Percentiles rank a stretch among this genome's conserved stretches.
These are phyloP conservation scores for Lota lota DNA, from an alignment of 2,113 vertebrate species.

Conservation along the genomic window DNA sequence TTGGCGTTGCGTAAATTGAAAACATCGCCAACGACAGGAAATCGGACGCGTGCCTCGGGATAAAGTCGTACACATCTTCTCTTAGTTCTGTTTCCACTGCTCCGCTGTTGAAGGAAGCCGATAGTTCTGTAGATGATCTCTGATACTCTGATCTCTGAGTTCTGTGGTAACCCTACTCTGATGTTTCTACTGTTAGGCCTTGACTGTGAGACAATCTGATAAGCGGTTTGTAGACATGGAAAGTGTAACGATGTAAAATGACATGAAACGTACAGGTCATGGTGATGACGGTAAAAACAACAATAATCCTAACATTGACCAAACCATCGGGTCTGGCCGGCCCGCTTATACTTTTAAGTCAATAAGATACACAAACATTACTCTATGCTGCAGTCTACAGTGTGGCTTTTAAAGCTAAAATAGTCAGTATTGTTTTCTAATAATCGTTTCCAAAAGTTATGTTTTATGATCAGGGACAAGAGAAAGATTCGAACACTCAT, in stretches of 20 bases:
- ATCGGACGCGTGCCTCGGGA: not conserved
- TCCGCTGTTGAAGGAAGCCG: no score
- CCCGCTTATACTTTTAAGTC: conserved; percentile 18
- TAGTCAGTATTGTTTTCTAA: conserved; percentile 11
- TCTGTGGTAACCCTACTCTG: not conserved
- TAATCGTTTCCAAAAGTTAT: conserved; percentile 15
- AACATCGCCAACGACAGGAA: not conserved
- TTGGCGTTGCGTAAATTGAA: conserved; percentile 8
- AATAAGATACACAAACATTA: conserved; percentile 40
- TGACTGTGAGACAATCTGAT: not conserved
- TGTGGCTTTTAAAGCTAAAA: conserved; percentile 31
- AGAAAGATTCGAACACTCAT: not conserved
- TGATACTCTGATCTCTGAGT: not conserved
- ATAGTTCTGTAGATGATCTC: not conserved
- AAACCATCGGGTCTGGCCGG: conserved; percentile 18
- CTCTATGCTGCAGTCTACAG: conserved; percentile 12
- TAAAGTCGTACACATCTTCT: no score
- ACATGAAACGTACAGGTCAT: conserved; percentile 2
- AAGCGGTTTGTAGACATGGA: conserved; percentile 6
- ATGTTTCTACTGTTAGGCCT: not conserved
- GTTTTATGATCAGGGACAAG: conserved; percentile 17
- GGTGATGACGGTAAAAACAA: conserved; percentile 5
- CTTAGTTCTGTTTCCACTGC: no score
- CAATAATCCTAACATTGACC: conserved; percentile 22
- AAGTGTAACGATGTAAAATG: conserved; percentile 24